Base-by-base conservation (phyloP, 2,113 vertebrate species). In the Euleptes europaea region DNA sequence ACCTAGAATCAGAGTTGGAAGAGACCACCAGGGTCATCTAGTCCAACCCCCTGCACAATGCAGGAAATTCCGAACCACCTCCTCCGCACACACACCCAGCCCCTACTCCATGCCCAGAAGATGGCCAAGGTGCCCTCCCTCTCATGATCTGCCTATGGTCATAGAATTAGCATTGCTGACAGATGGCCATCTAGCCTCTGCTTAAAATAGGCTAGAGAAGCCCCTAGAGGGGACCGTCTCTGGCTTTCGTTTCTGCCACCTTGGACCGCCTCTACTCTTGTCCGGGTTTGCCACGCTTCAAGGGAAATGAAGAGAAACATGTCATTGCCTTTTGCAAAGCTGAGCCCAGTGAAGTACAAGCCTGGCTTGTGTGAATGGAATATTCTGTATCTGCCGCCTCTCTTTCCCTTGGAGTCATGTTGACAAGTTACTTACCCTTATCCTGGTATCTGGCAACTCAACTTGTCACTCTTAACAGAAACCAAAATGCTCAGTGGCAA, bases 401-500 rank as follows among this genome's bases (percentile, higher is more conserved):
- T 95, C 88, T 94, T 95, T 94, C 92, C 23, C 86, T 89, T 80
- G 95, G 96, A 95, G 89, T 95, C 96, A 95, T 82, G 44, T 77
- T 0, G 21, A 91, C 21, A 87, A 33, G 88, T 91, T 89, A 90
- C 88, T 94, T 91, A 91, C 89, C 85, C 88, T 87, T 72, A 92
- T 88, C 85, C 4, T 91, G 84, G 72, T 89, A 92, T 91, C 94
- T 92, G 84, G 85, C 91, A 86, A 90, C 57, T 4, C 6, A 10
- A 83, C 89, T 91, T 84, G 35, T 0, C 9, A 49, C 57, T 85
- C 83, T 87, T 93, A 42, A 14, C 89, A 89, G 91, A n/a, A 88
- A 86, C 85, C 81, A 15, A 69, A 69, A 85, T 82, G 69, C 78
- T 91, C 83, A 44, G 73, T 82, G 88, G 88, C 9, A 65, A 49